Base-by-base conservation (phyloP, 2,797 vertebrate species). In the Phrynocephalus vlangalii region DNA sequence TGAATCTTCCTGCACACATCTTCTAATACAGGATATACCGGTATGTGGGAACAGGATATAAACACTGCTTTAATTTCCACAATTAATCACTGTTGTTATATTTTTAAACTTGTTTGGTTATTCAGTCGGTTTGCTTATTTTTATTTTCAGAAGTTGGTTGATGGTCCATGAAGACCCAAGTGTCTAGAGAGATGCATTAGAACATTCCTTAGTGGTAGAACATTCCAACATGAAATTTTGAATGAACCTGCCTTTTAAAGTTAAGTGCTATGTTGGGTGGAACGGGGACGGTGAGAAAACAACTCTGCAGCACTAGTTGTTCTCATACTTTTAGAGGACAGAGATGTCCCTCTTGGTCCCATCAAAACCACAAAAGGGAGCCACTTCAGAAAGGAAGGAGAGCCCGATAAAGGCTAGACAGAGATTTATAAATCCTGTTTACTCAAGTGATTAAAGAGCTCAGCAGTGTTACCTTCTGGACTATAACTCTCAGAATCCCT, bases 161-260 rank as follows among this genome's bases (percentile, higher is more conserved):
- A 83, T 52, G 0, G 1, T 44, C 16, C 56, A 84, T 78, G 68
- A 89, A 79, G 88, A 92, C 10, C 1, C 76, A 91, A 83, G 9
- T 77, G 86, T 94, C 93, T 91, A 86, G 4, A 88, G 89, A 88
- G 91, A 89, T 85, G 87, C 79, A 80, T 73, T 52, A 52, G 52
- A 52, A 56, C 75, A 75, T 87, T 87, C 71, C 67, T 82, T 86
- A 63, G 56, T 80, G 30, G 77, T 89, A 76, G 11, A 84, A 52
- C 81, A 87, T 92, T 78, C 78, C 26, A 87, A 72, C 63, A 81
- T 82, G 79, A 70, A 87, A 75, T 28, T 50, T 3, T 15, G 44
- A 75, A 52, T 76, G 28, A 4, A 2, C 26, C 75, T 28, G 5
- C 63, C 28, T 24, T 60, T 85, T 22, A 70, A 56, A 33, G 50